Evolutionary conservation across 2,888 invertebrate genomes (phyloP).

Genomic region (Xiphydria camelus): DNA sequence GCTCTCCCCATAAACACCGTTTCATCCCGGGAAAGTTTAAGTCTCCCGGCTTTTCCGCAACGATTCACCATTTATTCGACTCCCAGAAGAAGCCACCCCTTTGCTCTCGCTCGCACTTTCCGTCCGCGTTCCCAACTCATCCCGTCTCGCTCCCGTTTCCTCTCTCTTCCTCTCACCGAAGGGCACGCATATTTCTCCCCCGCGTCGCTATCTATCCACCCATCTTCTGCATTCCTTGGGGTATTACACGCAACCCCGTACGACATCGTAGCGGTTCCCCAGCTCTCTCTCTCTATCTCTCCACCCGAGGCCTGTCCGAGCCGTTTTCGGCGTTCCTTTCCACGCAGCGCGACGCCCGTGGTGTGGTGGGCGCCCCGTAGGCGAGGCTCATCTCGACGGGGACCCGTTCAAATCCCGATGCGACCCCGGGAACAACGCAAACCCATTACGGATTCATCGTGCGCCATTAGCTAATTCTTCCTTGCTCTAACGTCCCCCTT

Average conservation of each 20-base stretch:
- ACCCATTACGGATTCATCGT: constrained; percentile 58
- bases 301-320: too few species aligned
- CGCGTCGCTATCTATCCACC: constrained; percentile 51
- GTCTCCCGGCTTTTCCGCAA: constrained; percentile 50
- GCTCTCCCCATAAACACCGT: constrained; percentile 41
- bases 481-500: constrained; percentile 45
- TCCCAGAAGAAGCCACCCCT: constrained; percentile 25
- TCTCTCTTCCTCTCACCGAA: constrained; percentile 9
- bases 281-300: background rate
- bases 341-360: too few species aligned
- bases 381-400: constrained; percentile 8
- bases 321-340: too few species aligned
- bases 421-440: constrained; percentile 52
- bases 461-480: constrained; percentile 57
- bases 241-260: constrained; percentile 54
- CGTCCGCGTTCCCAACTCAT: constrained; percentile 11
- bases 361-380: too few species aligned
- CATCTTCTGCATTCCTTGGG: constrained; percentile 57
- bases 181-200: constrained; percentile 17
- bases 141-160: background rate
- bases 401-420: constrained; percentile 46
- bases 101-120: constrained; percentile 21
- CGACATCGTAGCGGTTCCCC: constrained; percentile 25
- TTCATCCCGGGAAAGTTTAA: constrained; percentile 47
- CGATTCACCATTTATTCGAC: constrained; percentile 40